Evolutionary conservation across 2,888 invertebrate genomes (phyloP).

Genomic region (Hymenopus coronatus): DNA sequence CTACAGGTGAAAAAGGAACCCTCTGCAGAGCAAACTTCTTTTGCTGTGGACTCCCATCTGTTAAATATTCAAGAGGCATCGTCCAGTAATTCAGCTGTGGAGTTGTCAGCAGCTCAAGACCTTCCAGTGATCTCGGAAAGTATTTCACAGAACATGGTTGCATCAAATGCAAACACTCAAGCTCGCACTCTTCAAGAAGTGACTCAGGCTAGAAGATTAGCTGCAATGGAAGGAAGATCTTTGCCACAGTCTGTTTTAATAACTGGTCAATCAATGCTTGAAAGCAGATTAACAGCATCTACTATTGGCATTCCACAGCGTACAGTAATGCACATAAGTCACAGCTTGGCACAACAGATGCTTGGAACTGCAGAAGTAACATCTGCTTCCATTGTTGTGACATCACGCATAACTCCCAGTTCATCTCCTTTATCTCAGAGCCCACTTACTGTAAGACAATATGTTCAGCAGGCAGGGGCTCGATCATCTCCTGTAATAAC

Average conservation of each 20-base stretch:
- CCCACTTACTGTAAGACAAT: neutral
- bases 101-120: neutral
- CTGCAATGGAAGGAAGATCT: neutral
- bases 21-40: neutral
- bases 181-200: neutral
- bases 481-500: neutral
- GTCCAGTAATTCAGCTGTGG: neutral
- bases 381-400: neutral
- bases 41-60: neutral
- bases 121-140: neutral
- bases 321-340: neutral
- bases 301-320: neutral
- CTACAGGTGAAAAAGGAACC: neutral
- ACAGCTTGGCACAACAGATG: neutral
- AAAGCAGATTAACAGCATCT: neutral
- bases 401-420: neutral
- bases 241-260: neutral
- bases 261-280: conserved; percentile 16
- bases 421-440: neutral
- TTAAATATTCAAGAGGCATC: neutral
- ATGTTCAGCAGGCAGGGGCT: neutral
- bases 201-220: neutral
- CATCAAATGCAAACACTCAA: neutral
- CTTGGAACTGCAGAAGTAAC: neutral
- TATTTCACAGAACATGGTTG: neutral